Base-by-base conservation (phyloP, 1,140 invertebrate genomes). In the Hyposmocoma kahamanoa region DNA sequence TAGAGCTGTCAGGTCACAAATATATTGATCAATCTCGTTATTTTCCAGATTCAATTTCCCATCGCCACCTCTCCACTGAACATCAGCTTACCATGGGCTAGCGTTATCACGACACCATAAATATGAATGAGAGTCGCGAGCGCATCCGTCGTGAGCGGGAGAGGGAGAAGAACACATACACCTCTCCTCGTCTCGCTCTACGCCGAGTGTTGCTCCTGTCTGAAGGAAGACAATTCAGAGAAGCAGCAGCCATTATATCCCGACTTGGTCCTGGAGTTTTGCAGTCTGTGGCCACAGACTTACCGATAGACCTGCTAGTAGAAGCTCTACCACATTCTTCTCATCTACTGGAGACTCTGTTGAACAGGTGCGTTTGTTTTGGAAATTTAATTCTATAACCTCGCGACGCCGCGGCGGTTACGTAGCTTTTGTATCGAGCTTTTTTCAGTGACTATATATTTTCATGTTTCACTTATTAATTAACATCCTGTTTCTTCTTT, bases 261-360 rank as follows among this genome's bases (percentile, higher is more conserved):
- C 88, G 93, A 42, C 82, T 96, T 5, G 93, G 93, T 11, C 88
- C 90, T 24, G 91, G 90, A 0, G 94, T 94, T 1, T 87, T 96
- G 51, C 90, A 90, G 46, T 89, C 89, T 4, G 92, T 95, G 11
- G 88, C 91, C 0, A 83, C 89, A 0, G 95, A 97, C 53, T 85
- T 98, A 47, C 96, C 96, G 0, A 88, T 97, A 15, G 96, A 97
- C 70, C 84, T 96, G 56, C 89, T 97, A 58, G 91, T 97, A 19
- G 95, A 97, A 59, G 91, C 94, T 2, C 88, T 97, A 79, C 96
- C 96, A 1, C 92, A 95, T 71, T 95, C 93, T 41, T 89, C 96
- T 1, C 92, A 94, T 53, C 87, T 97, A 28, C 81, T 98, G 36
- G 96, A 97, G 74, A 94, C 95, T 0, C 88, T 97, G 0, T 94